A percentile compares a stretch with the other conserved stretches of the same genome.
These are phyloP conservation scores for Pammene fasciana DNA, from an alignment of 2,888 invertebrate genomes.

Conservation along the genomic window DNA sequence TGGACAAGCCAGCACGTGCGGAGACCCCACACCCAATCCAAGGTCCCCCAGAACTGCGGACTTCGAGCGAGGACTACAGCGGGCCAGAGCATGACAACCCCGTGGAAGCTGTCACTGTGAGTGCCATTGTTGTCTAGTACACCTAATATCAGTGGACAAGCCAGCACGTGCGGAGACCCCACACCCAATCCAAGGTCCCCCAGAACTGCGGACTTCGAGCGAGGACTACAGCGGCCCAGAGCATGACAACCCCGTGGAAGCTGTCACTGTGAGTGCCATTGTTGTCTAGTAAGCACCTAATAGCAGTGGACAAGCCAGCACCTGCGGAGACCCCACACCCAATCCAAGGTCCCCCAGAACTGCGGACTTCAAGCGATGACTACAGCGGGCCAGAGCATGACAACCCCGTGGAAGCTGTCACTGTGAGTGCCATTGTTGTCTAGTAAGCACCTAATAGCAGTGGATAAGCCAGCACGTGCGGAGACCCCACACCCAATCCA, in stretches of 20 bases:
- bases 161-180: not conserved
- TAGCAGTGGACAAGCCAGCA: no score
- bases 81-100: slow-evolving; percentile 73
- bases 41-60: slow-evolving; percentile 4
- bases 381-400: slow-evolving; percentile 65
- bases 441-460: no score
- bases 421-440: slow-evolving; percentile 56
- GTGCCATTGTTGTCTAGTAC: not conserved
- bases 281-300: no score
- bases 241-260: slow-evolving; percentile 70
- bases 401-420: slow-evolving; percentile 72
- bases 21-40: no score
- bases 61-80: slow-evolving; percentile 1
- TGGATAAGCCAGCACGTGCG: not conserved
- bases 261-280: slow-evolving; percentile 66
- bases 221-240: slow-evolving; percentile 55
- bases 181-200: slow-evolving; percentile 4
- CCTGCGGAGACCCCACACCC: no score
- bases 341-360: slow-evolving; percentile 10
- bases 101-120: slow-evolving; percentile 71
- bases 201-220: not conserved
- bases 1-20: not conserved
- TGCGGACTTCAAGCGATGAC: not conserved
- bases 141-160: not conserved
- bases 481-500: no score